Conservation (phyloP, 2,888 invertebrate species). For the Embidobia sp. region DNA sequence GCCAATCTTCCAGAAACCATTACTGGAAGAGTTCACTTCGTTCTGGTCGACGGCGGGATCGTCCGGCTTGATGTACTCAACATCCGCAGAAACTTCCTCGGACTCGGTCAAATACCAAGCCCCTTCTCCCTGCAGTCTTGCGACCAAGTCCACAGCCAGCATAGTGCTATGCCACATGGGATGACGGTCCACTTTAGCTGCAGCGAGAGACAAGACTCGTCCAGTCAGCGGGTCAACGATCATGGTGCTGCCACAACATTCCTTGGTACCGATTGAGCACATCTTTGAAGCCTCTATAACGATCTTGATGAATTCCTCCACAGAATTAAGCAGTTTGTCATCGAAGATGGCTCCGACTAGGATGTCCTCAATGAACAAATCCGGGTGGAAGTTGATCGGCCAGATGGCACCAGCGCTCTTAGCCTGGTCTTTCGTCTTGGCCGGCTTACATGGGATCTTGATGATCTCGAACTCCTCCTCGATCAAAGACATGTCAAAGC, state of each 20-base stretch:
- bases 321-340: conserved; percentile 82
- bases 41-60: conserved; percentile 28
- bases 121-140: conserved; percentile 91
- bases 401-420: conserved; percentile 85
- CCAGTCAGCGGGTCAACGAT: conserved; percentile 88
- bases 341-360: conserved; percentile 85
- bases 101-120: conserved; percentile 83
- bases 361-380: conserved; percentile 87
- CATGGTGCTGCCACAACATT: conserved; percentile 83
- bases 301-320: conserved; percentile 84
- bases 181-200: conserved; percentile 84
- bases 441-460: conserved; percentile 85
- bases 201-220: conserved; percentile 86
- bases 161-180: conserved; percentile 92
- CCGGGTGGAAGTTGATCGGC: conserved; percentile 93
- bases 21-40: conserved; percentile 47
- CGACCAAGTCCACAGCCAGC: conserved; percentile 93
- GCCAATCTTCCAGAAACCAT: conserved; percentile 52
- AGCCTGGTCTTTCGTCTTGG: conserved; percentile 87
- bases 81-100: conserved; percentile 37
- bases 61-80: conserved; percentile 43
- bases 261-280: conserved; percentile 69
- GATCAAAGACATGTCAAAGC: conserved; percentile 83
- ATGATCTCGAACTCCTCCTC: conserved; percentile 83
- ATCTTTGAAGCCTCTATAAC: conserved; percentile 83